Evolutionary conservation across 2,888 invertebrate genomes (phyloP).

Genomic region (Ischnus inquisitorius): DNA sequence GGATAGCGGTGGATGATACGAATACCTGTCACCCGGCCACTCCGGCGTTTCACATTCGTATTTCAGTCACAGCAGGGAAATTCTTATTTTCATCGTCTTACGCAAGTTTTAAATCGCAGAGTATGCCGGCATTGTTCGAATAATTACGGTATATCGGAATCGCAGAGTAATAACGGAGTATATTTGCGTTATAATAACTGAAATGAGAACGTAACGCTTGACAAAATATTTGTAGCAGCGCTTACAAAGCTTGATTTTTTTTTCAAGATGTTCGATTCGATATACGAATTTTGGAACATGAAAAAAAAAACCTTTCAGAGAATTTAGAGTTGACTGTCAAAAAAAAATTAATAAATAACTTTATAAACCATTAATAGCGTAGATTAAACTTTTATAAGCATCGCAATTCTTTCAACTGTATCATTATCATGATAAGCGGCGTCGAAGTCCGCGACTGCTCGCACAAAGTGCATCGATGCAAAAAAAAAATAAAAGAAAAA

Average conservation of each 20-base stretch:
- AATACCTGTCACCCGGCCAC: background rate
- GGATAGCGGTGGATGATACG: background rate
- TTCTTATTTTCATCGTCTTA: conserved; percentile 42
- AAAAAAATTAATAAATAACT: no score
- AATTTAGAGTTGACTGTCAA: no score
- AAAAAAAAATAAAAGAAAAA: background rate
- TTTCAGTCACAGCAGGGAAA: conserved; percentile 1
- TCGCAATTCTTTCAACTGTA: background rate
- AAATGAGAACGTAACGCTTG: conserved; percentile 1
- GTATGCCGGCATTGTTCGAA: conserved; percentile 45
- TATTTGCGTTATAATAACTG: conserved; percentile 15
- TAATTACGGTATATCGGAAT: conserved; percentile 29
- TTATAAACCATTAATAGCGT: no score
- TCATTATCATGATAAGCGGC: background rate
- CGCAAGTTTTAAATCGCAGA: conserved; percentile 53
- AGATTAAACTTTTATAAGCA: no score
- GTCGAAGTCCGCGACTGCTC: background rate
- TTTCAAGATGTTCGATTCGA: no score
- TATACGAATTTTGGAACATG: no score
- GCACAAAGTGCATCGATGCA: background rate
- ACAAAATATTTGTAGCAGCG: background rate
- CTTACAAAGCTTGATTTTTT: no score
- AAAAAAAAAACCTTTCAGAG: no score
- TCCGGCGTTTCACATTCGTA: background rate
- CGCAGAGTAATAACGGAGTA: background rate